Percentiles rank a stretch among this genome's conserved stretches.
Conservation (phyloP, 2,888 invertebrate species). For the Seira sanloemensis region DNA sequence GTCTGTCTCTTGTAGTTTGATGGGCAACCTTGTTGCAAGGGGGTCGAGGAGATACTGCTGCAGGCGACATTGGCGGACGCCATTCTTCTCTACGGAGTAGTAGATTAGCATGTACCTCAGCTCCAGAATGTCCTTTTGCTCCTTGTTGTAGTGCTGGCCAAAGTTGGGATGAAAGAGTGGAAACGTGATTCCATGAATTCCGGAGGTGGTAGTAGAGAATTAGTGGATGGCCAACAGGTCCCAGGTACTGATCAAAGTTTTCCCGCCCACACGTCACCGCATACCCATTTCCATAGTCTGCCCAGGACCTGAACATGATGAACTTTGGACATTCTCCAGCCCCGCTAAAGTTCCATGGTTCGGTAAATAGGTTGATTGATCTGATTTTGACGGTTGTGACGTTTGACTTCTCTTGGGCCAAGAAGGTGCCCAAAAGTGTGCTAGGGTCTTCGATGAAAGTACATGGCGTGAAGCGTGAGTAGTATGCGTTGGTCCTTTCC, state of each 20-base stretch:
- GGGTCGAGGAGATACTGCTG: conserved; percentile 63
- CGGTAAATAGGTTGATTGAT: conserved; percentile 59
- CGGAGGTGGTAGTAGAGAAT: conserved; percentile 66
- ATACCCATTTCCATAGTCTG: conserved; percentile 50
- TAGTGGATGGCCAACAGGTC: conserved; percentile 60
- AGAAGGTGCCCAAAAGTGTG: not conserved
- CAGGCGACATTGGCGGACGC: conserved; percentile 54
- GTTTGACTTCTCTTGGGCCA: not conserved
- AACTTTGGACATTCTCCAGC: conserved; percentile 53
- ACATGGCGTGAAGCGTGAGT: conserved; percentile 27
- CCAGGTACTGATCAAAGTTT: conserved; percentile 61
- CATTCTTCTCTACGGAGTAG: conserved; percentile 47
- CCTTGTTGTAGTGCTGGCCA: conserved; percentile 37
- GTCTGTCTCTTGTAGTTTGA: not conserved
- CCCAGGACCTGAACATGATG: conserved; percentile 62
- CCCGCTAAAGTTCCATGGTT: conserved; percentile 64
- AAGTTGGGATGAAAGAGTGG: conserved; percentile 65
- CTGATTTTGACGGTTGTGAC: conserved; percentile 47
- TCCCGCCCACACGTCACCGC: conserved; percentile 63
- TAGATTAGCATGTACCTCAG: conserved; percentile 67
- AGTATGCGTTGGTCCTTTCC: conserved; percentile 12
- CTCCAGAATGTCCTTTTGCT: conserved; percentile 39
- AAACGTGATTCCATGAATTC: conserved; percentile 58
- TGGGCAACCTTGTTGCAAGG: conserved; percentile 43
- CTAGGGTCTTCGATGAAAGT: conserved; percentile 1